phyloP scores from a whole-genome alignment of 1,140 invertebrate genomes.

The Dinoponera quadriceps region DNA sequence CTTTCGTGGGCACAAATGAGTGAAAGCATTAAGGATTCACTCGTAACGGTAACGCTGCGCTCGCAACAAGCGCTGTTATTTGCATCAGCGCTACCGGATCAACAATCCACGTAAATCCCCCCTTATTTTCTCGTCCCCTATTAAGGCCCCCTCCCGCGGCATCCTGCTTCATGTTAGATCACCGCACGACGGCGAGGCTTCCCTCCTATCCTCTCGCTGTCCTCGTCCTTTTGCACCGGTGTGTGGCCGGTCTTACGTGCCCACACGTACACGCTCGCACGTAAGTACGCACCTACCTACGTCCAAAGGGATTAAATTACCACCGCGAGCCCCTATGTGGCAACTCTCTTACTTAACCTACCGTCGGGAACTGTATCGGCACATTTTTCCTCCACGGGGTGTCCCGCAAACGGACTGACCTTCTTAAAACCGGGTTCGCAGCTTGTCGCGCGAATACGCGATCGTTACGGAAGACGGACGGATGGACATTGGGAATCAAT shows the following conservation, averaged over 20 bases:
- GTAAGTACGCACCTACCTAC: slow-evolving; percentile 75
- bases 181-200: slow-evolving; percentile 18
- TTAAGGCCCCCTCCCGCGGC: slow-evolving; percentile 2
- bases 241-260: slow-evolving; percentile 69
- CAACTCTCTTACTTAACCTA: slow-evolving; percentile 78
- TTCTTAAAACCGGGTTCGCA: slow-evolving; percentile 20
- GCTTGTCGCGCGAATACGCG: slow-evolving; percentile 37
- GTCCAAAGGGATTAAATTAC: slow-evolving; percentile 74
- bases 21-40: neutral
- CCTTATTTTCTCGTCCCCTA: neutral
- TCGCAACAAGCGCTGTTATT: slow-evolving; percentile 17
- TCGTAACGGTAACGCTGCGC: neutral
- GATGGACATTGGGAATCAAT: neutral
- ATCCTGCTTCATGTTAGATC: slow-evolving; percentile 40
- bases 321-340: slow-evolving; percentile 75
- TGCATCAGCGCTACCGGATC: slow-evolving; percentile 26
- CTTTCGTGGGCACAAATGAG: no score
- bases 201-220: slow-evolving; percentile 42
- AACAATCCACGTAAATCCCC: slow-evolving; percentile 39
- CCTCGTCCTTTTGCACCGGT: slow-evolving; percentile 53
- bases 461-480: neutral
- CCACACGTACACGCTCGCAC: slow-evolving; percentile 59
- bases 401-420: slow-evolving; percentile 69
- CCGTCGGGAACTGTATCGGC: slow-evolving; percentile 75
- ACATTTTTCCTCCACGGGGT: slow-evolving; percentile 69